phyloP scores from a whole-genome alignment of 2,113 vertebrate species.

The Sprattus sprattus region DNA sequence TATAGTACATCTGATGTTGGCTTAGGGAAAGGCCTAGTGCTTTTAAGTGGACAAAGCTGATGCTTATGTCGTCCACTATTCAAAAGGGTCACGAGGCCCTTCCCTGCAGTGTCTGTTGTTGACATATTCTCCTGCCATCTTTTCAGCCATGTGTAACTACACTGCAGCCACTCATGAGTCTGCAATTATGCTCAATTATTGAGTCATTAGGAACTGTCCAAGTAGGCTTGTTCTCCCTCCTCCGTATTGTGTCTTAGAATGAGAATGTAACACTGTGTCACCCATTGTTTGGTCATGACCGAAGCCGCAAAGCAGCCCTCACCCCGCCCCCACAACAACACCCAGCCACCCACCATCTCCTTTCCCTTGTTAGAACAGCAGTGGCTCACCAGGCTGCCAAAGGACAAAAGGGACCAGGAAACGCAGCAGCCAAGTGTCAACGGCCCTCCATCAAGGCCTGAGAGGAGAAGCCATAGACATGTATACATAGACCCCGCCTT shows the following conservation, averaged over 20 bases:
- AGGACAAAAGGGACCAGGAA: conserved; percentile 39
- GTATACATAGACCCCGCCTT: too few species aligned
- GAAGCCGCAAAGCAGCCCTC: conserved; percentile 12
- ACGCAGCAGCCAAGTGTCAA: conserved; percentile 40
- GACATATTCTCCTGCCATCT: background rate
- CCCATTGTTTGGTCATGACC: conserved; percentile 37
- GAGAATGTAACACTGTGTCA: conserved; percentile 40
- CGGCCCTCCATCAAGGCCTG: conserved; percentile 38
- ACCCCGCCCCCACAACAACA: background rate
- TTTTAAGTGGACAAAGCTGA: background rate
- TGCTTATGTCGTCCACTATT: background rate
- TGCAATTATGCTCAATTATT: conserved; percentile 21
- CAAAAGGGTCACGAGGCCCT: background rate
- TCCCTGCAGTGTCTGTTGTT: background rate
- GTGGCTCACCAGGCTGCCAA: conserved; percentile 22
- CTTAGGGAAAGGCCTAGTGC: background rate
- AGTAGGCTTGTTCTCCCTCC: conserved; percentile 6
- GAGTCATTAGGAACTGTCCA: conserved; percentile 31
- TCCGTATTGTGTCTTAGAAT: conserved; percentile 43
- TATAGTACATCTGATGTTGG: too few species aligned
- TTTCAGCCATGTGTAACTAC: background rate
- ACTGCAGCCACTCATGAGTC: background rate
- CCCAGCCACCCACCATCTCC: conserved; percentile 8
- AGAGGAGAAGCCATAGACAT: conserved; percentile 1
- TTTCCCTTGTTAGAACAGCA: conserved; percentile 17